Conservation (phyloP, 2,888 invertebrate species). For the Lepidochrysops patricia region DNA sequence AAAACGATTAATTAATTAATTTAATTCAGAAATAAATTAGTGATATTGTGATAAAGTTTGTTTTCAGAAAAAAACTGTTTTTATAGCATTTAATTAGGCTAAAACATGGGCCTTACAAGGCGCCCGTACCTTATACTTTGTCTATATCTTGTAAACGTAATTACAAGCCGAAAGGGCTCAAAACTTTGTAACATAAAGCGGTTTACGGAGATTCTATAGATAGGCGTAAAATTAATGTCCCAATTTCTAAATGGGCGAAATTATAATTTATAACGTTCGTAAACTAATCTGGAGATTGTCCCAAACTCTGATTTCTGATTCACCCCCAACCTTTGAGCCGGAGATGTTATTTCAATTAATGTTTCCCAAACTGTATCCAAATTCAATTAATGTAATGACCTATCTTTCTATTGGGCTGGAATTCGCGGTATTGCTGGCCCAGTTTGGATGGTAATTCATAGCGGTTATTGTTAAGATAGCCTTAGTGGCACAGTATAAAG, state of each 20-base stretch:
- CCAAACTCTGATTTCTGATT: constrained; percentile 22
- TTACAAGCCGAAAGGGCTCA: not conserved
- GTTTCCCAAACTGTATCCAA: constrained; percentile 32
- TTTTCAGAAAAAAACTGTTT: too few species aligned
- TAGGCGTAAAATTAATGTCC: not conserved
- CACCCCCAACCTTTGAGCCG: constrained; percentile 21
- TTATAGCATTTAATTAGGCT: too few species aligned
- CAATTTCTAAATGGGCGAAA: not conserved
- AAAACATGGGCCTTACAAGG: too few species aligned
- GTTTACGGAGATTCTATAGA: not conserved
- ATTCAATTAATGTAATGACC: constrained; percentile 51
- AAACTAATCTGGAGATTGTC: constrained; percentile 10
- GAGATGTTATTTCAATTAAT: constrained; percentile 29
- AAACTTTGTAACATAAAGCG: not conserved
- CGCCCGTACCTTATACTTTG: too few species aligned
- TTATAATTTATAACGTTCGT: constrained; percentile 11
- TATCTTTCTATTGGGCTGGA: constrained; percentile 33
- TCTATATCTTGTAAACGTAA: too few species aligned
- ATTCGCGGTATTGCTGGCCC: constrained; percentile 47
- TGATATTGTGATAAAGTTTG: too few species aligned
- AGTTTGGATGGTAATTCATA: constrained; percentile 61
- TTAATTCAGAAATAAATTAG: too few species aligned
- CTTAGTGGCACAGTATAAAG: too few species aligned
- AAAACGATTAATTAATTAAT: too few species aligned
- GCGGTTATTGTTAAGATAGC: constrained; percentile 47